phyloP scores from a whole-genome alignment of 2,113 vertebrate genomes.

The Dermatemys mawii region DNA sequence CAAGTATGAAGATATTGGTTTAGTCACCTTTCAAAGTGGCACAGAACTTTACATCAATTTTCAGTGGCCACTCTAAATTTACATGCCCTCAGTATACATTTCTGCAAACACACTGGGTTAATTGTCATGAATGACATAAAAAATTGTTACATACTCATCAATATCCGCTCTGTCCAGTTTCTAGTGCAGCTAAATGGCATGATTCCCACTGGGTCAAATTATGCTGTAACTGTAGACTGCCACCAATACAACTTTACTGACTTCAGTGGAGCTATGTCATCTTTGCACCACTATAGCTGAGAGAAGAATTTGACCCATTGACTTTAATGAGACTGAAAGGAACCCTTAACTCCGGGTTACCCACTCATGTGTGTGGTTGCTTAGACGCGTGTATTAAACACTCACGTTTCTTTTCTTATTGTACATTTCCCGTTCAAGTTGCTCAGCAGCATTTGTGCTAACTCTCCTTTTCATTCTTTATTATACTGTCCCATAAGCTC shows the following conservation, averaged over 20 bases:
- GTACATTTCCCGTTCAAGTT: not conserved
- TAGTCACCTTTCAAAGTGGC: not conserved
- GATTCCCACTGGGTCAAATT: not conserved
- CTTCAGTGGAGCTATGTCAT: not conserved
- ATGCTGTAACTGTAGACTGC: rapidly evolving
- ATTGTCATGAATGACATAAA: not conserved
- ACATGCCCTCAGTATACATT: not conserved
- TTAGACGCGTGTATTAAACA: not conserved
- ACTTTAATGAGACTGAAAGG: not conserved
- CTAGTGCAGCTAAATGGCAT: not conserved
- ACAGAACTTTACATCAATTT: not conserved
- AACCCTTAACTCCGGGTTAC: not conserved
- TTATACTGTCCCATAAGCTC: not conserved
- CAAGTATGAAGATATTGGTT: not conserved
- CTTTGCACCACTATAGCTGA: not conserved
- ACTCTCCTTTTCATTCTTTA: not conserved
- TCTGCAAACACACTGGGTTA: not conserved
- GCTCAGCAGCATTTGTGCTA: not conserved
- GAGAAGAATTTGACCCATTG: not conserved
- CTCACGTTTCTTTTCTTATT: not conserved
- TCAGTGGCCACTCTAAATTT: not conserved
- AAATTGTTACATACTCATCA: not conserved
- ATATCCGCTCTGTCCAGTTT: too few relatives aligned
- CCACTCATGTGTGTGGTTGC: not conserved
- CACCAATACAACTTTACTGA: not conserved